These are phyloP conservation scores for Heliopora coerulea DNA, from an alignment of 92 coral and sea anemone genomes.

Conservation along the genomic window DNA sequence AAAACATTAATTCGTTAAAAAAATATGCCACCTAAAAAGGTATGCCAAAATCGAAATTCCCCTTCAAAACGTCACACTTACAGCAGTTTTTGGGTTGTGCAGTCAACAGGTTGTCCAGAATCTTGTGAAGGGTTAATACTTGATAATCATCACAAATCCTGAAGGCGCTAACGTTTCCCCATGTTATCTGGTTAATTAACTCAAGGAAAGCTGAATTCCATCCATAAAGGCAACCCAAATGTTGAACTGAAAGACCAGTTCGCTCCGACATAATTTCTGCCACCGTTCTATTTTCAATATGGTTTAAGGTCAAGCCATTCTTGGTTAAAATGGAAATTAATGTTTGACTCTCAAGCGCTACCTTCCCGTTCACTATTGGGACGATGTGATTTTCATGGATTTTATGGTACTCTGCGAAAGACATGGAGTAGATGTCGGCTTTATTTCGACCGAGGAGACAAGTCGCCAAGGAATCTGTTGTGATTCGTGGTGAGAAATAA, in stretches of 20 bases:
- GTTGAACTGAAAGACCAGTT: slow-evolving; percentile 34
- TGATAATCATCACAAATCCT: slow-evolving; percentile 32
- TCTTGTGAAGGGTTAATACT: background rate
- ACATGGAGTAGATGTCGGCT: slow-evolving; percentile 25
- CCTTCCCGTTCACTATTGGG: slow-evolving; percentile 30
- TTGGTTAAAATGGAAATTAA: background rate
- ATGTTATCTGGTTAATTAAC: slow-evolving; percentile 13
- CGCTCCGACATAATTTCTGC: slow-evolving; percentile 12
- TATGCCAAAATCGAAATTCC: background rate
- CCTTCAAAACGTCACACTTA: background rate
- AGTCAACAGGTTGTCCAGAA: slow-evolving; percentile 9
- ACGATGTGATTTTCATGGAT: slow-evolving; percentile 2
- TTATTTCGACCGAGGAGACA: slow-evolving; percentile 30
- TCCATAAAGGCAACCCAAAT: slow-evolving; percentile 37
- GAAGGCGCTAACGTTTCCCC: slow-evolving; percentile 29
- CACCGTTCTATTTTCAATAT: slow-evolving; percentile 24
- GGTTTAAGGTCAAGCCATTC: background rate
- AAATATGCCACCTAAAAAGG: background rate
- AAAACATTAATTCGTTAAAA: background rate
- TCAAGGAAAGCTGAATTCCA: slow-evolving; percentile 26
- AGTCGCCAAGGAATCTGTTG: slow-evolving; percentile 10
- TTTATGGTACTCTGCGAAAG: slow-evolving; percentile 14
- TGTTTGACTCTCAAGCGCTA: slow-evolving; percentile 14
- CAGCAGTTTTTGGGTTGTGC: slow-evolving; percentile 28
- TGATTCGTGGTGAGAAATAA: slow-evolving; percentile 17